These are phyloP conservation scores for Colaptes auratus DNA, from an alignment of 2,113 vertebrate species.

Conservation along the genomic window DNA sequence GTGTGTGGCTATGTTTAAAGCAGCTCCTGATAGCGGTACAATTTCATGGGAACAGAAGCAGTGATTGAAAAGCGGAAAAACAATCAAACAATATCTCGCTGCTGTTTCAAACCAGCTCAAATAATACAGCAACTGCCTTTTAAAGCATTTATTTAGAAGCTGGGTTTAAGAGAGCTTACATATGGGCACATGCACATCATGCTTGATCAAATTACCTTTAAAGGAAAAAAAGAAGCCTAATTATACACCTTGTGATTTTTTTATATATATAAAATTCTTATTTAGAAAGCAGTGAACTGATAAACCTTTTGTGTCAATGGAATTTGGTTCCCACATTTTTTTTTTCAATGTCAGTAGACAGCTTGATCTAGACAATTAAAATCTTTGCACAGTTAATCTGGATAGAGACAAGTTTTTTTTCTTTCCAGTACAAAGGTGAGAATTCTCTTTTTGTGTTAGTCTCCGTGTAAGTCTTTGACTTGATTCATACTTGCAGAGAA, in stretches of 20 bases:
- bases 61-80: neutral
- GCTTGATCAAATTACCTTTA: neutral
- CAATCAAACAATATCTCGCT: neutral
- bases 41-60: neutral
- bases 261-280: neutral
- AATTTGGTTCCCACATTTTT: neutral
- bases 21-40: neutral
- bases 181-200: accelerated
- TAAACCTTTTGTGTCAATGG: neutral
- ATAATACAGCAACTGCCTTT: neutral
- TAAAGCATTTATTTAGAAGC: neutral
- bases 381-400: neutral
- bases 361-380: neutral
- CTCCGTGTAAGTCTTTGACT: neutral
- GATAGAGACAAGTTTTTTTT: neutral
- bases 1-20: neutral
- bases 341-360: neutral
- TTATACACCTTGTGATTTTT: neutral
- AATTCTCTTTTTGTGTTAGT: neutral
- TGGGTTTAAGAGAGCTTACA: neutral
- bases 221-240: neutral
- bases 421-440: neutral
- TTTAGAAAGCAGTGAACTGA: neutral
- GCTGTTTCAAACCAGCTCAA: neutral
- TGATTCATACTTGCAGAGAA: neutral